Evolutionary conservation across 2,797 vertebrate species (phyloP), one percentile per base, ranked within the genome.

Genomic region (Florisuga fusca): DNA sequence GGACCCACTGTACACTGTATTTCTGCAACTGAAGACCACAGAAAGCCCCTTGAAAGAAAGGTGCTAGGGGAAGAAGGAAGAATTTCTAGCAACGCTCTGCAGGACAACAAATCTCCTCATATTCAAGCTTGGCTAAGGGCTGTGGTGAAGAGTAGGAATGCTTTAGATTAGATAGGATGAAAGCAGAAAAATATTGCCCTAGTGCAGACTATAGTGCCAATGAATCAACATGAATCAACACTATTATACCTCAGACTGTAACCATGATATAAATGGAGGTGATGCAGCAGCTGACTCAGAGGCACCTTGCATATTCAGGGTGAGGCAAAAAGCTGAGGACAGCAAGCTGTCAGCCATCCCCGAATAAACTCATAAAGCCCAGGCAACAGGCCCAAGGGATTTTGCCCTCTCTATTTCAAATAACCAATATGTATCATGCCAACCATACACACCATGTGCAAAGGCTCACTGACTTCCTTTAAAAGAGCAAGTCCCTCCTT

Each of bases 201-300:
- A 61, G 51, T 1, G 2, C 16, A 79, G 50, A 34, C 17, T 0
- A 0, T 29, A 33, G 76, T 89, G 73, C n/a, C 0, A 0, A 34
- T 79, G 73, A 93, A 94, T 86, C 90, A 86, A 88, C 43, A 31
- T 73, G 85, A 96, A 93, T 91, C 83, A 94, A 77, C 31, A 83
- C 67, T 78, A 64, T 78, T 72, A 84, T 22, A 69, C 36, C 79
- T 23, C 68, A 81, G 79, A 58, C 38, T 12, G 2, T 45, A 86
- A 36, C 17, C 51, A 43, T 93, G 85, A 88, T 96, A 83, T 72
- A 88, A 94, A 88, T 38, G 0, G 3, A 94, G 80, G 90, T 86
- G 94, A 95, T 73, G 67, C 48, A 91, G 89, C 27, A 76, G 79
- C 77, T 96, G 94, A 95, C 80, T 95, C 91, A 94, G 89, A 89